Evolutionary conservation across 2,888 invertebrate genomes (phyloP).

Genomic region (Callimorpha dominula): DNA sequence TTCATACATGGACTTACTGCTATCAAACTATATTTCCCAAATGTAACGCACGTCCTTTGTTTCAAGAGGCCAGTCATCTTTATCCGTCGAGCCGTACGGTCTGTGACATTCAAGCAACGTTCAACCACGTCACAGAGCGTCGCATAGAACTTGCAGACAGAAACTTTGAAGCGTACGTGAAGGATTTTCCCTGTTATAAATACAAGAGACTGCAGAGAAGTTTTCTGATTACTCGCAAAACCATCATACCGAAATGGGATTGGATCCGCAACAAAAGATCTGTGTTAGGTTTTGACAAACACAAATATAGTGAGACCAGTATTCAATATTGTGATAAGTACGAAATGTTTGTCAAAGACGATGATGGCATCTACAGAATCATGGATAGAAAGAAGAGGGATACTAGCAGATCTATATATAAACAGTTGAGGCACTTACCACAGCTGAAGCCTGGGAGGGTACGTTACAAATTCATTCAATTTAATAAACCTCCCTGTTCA

Average conservation of each 20-base stretch:
- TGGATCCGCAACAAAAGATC: slow-evolving; percentile 64
- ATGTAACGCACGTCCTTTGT: slow-evolving; percentile 59
- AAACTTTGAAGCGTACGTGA: slow-evolving; percentile 56
- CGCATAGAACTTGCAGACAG: slow-evolving; percentile 35
- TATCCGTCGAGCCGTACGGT: slow-evolving; percentile 45
- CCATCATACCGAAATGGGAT: slow-evolving; percentile 49
- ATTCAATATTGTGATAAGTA: slow-evolving; percentile 36
- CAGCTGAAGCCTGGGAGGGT: slow-evolving; percentile 52
- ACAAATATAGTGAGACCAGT: background rate
- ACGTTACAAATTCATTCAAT: slow-evolving; percentile 22
- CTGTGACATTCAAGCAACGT: slow-evolving; percentile 65
- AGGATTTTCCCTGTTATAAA: slow-evolving; percentile 57
- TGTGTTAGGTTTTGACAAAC: slow-evolving; percentile 20
- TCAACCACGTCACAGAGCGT: slow-evolving; percentile 44
- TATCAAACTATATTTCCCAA: slow-evolving; percentile 26
- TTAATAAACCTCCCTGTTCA: background rate
- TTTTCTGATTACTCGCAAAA: slow-evolving; percentile 49
- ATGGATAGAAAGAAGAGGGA: slow-evolving; percentile 50
- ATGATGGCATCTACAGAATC: slow-evolving; percentile 61
- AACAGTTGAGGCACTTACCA: slow-evolving; percentile 56
- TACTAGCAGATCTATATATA: slow-evolving; percentile 37
- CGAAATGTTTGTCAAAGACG: slow-evolving; percentile 57
- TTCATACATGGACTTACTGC: background rate
- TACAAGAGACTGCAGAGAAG: slow-evolving; percentile 46
- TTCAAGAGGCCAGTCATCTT: slow-evolving; percentile 70